Evolutionary conservation across 2,113 vertebrate genomes (phyloP), one percentile per base, ranked within the genome.

Genomic region (Chelonoidis abingdonii): DNA sequence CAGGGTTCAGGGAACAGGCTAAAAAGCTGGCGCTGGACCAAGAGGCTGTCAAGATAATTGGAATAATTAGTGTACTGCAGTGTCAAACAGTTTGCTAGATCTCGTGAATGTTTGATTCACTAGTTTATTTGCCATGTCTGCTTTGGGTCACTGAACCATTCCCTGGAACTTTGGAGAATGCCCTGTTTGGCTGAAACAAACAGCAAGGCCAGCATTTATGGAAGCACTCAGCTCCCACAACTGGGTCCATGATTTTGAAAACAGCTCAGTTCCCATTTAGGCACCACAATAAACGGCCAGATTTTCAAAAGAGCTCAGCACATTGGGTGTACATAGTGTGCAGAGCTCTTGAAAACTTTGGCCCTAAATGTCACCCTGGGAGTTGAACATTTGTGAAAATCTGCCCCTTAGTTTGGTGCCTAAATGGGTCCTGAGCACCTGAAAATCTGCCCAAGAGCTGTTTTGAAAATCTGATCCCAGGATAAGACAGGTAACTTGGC

Each of bases 1-100:
- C 88, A 89, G 53, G 72, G 90, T 96, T 91, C 17, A 47, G 83
- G 90, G 83, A 92, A 91, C 87, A 80, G 87, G 94, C 86, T 83
- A 8, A 89, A 92, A 92, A 89, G 44, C 80, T 95, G 90, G 88
- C 2, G 0, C 4, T 85, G 89, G 84, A 82, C 83, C 86, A 83
- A 90, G 72, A 47, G 72, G n/a, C 89, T 93, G 87, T 76, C 89
- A 47, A 16, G 82, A 4, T 95, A 80, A 96, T 93, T 80, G 91
- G 76, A 80, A 75, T 88, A 83, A 95, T 96, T 86, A 94, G 96
- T 24, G 87, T 86, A 59, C 50, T 29, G 41, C 80, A 69, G 44
- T 56, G 47, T 11, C 44, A 83, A 82, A 0, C 21, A 12, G 59
- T 44, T 35, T 49, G 12, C 79, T 86, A 84, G 62, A 85, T 90